Base-by-base conservation (phyloP, 2,113 vertebrate genomes). In the Chloroceryle aenea region DNA sequence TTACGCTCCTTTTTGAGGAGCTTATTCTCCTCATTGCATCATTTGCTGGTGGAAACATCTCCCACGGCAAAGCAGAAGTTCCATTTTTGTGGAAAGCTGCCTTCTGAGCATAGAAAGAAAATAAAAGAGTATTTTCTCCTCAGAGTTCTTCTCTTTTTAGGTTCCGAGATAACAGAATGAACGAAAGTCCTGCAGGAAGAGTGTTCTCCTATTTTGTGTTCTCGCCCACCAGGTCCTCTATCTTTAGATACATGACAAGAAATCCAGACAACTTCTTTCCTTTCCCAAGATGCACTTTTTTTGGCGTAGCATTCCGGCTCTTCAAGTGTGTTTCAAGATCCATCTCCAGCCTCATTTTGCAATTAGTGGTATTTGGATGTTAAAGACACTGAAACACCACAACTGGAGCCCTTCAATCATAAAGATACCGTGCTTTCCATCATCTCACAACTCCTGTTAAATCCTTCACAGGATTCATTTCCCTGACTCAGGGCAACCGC, bases 371-470 rank as follows among this genome's bases (percentile, higher is more conserved):
- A 63, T 86, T 93, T 56, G 29, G 23, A 74, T 14, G 78, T 74
- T 36, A 36, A 61, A 82, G 76, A 72, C 10, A 2, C n/a, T 73
- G 53, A 94, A 95, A 85, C 9, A n/a, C 53, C 93, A 73, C 52
- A 56, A 32, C 75, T 67, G n/a, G n/a, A 85, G 13, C 14, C 48
- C 58, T 82, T 93, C 23, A 94, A 53, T 79, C 13, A 58, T 58
- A 82, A 89, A 89, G 69, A 73, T 56, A 72, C 40, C 32, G 47
- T n/a, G 15, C 62, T 88, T 72, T 61, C 22, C 20, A 58, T 66
- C 62, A 68, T 84, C 25, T 85, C 74, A 79, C 21, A 91, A 64
- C 47, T 90, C 86, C 48, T 83, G 59, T 61, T 89, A 76, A 95
- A 92, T 73, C 20, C 30, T 90, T 71, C 53, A 58, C 11, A 9